Evolutionary conservation across 2,888 invertebrate genomes (phyloP).

Genomic region (Eristalinus sepulchralis): DNA sequence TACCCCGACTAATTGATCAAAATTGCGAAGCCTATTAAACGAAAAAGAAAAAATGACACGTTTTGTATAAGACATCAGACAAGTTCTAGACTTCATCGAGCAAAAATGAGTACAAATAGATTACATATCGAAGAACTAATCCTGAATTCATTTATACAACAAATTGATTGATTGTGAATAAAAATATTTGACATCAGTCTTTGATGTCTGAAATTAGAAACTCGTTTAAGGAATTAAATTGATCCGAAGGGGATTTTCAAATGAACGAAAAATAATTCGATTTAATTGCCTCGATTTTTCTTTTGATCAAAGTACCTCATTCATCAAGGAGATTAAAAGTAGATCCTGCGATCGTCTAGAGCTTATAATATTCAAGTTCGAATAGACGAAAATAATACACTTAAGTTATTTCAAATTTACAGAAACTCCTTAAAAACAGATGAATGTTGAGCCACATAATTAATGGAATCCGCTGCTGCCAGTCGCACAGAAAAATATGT

Average conservation of each 20-base stretch:
- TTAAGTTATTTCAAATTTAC: too few relatives aligned
- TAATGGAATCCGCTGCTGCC: too few relatives aligned
- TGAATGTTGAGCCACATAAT: too few relatives aligned
- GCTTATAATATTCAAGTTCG: too few relatives aligned
- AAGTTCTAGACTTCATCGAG: not conserved
- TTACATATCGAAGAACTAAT: not conserved
- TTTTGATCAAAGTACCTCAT: too few relatives aligned
- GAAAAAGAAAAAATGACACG: not conserved
- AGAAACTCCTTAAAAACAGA: too few relatives aligned
- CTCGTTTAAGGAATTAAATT: not conserved
- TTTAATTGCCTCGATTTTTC: too few relatives aligned
- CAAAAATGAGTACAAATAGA: not conserved
- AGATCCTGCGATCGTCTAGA: too few relatives aligned
- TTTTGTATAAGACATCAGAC: not conserved
- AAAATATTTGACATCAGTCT: not conserved
- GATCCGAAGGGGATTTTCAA: not conserved
- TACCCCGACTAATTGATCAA: not conserved
- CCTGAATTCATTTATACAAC: not conserved
- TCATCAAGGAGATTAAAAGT: too few relatives aligned
- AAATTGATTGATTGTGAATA: not conserved
- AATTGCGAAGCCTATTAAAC: not conserved
- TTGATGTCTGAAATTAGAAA: not conserved
- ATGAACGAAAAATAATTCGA: not conserved
- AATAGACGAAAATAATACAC: too few relatives aligned
- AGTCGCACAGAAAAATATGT: too few relatives aligned